Base-by-base conservation (phyloP, 1,140 invertebrate species). In the Lordiphosa clarofinis region DNA sequence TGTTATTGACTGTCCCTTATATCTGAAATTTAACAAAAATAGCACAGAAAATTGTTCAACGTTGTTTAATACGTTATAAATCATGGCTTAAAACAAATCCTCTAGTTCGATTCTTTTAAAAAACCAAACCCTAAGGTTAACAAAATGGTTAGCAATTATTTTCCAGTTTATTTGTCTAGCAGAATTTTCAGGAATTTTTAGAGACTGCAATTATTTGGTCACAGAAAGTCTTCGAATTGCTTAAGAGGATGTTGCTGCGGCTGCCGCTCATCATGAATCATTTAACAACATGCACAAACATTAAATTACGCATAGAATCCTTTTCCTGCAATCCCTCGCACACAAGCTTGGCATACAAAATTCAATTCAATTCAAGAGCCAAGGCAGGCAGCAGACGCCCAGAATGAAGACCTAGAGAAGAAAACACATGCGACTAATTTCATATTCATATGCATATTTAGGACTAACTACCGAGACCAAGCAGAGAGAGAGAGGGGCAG, bases 401-500 rank as follows among this genome's bases (percentile, higher is more conserved):
- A 55, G 44, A 24, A 44, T 36, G 39, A 50, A 38, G n/a, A 28
- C 48, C 37, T 9, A 49, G 47, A 53, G 47, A 53, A 42, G 67
- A 69, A 70, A 69, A 70, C 74, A 73, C 71, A 73, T 81, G 75
- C 71, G 75, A 81, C 75, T 79, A 79, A 79, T 79, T 79, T 79
- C 70, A 79, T 79, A 79, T 79, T 79, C 75, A 79, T 79, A 79
- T 79, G 75, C 75, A 79, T 79, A 79, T 81, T 79, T 81, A 75
- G 75, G 37, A 81, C 73, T 72, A 78, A 78, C n/a, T n/a, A n/a
- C n/a, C 62, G 56, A 42, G n/a, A 46, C 13, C 21, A 39, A 21
- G 15, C 15, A 15, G 15, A 15, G 15, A 15, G 15, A 15, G 11
- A 39, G 21, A 24, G 37, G 31, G 8, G 28, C 19, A 12, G 21